Evolutionary conservation across 2,888 invertebrate species (phyloP).

Genomic region (Polyploca ridens): DNA sequence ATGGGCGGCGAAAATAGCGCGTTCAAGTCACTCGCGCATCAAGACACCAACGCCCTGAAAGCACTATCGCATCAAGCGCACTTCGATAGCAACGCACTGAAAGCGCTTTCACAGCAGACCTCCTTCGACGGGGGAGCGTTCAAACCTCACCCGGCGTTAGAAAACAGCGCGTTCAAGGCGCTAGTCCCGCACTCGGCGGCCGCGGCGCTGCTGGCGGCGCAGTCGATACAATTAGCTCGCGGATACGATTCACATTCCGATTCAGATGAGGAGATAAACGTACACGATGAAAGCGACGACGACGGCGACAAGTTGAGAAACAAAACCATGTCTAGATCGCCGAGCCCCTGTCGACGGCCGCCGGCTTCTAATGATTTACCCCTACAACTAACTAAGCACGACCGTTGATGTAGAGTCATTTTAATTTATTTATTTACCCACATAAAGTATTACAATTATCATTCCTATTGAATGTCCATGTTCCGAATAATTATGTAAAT

Average conservation of each 20-base stretch:
- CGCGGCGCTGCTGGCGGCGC: constrained; percentile 83
- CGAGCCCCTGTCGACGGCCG: constrained; percentile 70
- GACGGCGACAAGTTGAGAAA: constrained; percentile 79
- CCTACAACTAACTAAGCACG: constrained; percentile 89
- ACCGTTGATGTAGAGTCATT: constrained; percentile 79
- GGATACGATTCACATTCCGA: constrained; percentile 84
- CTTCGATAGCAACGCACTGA: constrained; percentile 84
- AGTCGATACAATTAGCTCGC: constrained; percentile 75
- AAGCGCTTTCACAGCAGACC: constrained; percentile 74
- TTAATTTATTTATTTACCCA: constrained; percentile 59
- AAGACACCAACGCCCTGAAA: constrained; percentile 84
- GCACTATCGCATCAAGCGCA: constrained; percentile 83
- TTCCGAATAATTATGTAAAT: constrained; percentile 73
- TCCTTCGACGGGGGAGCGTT: constrained; percentile 69
- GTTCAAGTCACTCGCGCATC: constrained; percentile 90
- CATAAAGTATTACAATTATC: constrained; percentile 64
- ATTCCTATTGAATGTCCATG: constrained; percentile 67
- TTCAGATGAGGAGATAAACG: constrained; percentile 93
- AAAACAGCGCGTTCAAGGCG: constrained; percentile 94
- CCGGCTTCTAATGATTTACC: constrained; percentile 82
- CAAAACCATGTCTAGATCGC: constrained; percentile 77
- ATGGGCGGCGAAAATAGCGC: constrained; percentile 97
- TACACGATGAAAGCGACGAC: constrained; percentile 90
- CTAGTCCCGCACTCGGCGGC: constrained; percentile 87
- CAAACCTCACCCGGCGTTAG: constrained; percentile 84